A percentile compares a stretch with the other conserved stretches of the same genome.
These are phyloP conservation scores for Cancer borealis DNA, from an alignment of 2,888 invertebrate genomes.

Conservation along the genomic window DNA sequence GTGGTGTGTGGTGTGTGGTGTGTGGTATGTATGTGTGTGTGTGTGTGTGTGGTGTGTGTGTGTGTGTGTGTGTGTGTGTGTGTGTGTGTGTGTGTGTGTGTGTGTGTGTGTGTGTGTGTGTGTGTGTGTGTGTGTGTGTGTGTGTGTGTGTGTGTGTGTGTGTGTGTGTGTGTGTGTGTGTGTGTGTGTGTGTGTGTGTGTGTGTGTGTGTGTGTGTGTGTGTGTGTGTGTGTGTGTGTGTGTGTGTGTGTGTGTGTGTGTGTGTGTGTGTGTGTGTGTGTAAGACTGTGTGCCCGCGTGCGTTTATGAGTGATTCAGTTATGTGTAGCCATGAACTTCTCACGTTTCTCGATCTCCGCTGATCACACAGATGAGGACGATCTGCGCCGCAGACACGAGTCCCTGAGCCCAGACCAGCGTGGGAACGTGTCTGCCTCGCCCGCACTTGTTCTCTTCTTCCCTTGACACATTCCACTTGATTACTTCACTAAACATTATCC, in stretches of 20 bases:
- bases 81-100: background rate
- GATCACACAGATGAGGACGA: conserved; percentile 25
- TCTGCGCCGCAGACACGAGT: conserved; percentile 7
- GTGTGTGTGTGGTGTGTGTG: background rate
- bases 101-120: background rate
- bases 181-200: background rate
- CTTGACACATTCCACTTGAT: background rate
- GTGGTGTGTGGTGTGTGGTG: too few species aligned
- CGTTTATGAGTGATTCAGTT: background rate
- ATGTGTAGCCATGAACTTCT: conserved; percentile 27
- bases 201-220: background rate
- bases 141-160: background rate
- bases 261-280: background rate
- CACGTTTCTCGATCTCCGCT: conserved; percentile 23
- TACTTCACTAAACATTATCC: background rate
- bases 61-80: background rate
- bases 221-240: conserved; percentile 1
- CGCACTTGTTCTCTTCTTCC: background rate
- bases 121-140: background rate
- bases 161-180: background rate
- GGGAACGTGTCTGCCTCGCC: conserved; percentile 15
- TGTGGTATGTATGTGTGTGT: too few species aligned
- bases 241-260: background rate
- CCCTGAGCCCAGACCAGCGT: background rate
- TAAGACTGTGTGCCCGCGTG: background rate